These are phyloP conservation scores for Drosophila fungiperda DNA, from an alignment of 2,888 invertebrate species.

Conservation along the genomic window DNA sequence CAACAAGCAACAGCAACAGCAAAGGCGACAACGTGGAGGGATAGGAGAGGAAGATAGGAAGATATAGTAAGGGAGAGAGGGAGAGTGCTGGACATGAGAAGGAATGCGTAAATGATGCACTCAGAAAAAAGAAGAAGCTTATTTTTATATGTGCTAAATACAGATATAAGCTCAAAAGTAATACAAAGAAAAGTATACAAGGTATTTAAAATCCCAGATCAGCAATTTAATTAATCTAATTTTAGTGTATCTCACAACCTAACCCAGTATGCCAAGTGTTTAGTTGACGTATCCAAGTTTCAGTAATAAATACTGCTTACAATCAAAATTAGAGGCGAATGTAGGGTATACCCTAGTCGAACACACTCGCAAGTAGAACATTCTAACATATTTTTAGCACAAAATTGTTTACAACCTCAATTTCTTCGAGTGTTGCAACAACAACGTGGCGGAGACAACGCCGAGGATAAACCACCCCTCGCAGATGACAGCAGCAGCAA, in stretches of 20 bases:
- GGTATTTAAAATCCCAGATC: too few relatives aligned
- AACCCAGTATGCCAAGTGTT: too few relatives aligned
- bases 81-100: slow-evolving; percentile 23
- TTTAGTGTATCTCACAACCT: too few relatives aligned
- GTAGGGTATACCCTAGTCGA: not conserved
- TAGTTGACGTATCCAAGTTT: too few relatives aligned
- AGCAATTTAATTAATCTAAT: too few relatives aligned
- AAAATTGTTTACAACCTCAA: not conserved
- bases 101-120: slow-evolving; percentile 57
- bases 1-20: slow-evolving; percentile 43
- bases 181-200: too few relatives aligned
- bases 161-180: not conserved
- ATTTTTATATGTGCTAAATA: not conserved
- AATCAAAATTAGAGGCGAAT: not conserved
- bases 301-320: too few relatives aligned
- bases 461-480: slow-evolving; percentile 70
- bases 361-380: not conserved
- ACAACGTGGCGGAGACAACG: slow-evolving; percentile 57
- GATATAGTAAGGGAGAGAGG: too few relatives aligned
- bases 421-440: slow-evolving; percentile 30
- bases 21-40: slow-evolving; percentile 5
- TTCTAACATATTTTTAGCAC: not conserved
- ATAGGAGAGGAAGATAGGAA: not conserved
- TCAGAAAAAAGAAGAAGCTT: not conserved
- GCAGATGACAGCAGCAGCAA: slow-evolving; percentile 40